Conservation (phyloP, 1,140 invertebrate genomes). For the Wiebesia pumilae region DNA sequence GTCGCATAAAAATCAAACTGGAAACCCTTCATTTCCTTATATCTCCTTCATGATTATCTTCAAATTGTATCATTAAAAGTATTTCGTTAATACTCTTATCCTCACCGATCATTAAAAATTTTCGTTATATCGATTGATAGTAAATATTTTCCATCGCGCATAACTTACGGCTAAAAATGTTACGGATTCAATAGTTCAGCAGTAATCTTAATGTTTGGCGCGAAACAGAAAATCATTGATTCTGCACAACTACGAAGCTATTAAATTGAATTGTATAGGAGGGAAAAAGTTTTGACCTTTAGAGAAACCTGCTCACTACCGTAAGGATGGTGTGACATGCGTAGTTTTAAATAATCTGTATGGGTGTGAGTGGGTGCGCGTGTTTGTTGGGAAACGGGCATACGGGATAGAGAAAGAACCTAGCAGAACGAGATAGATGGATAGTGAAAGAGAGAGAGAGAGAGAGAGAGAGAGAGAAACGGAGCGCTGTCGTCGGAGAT, state of each 20-base stretch:
- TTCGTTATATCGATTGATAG: neutral
- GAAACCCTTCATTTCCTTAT: too few relatives aligned
- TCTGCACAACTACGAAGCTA: constrained; percentile 16
- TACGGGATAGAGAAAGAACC: constrained; percentile 30
- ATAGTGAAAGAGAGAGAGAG: constrained; percentile 10
- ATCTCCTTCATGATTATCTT: too few relatives aligned
- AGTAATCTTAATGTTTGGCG: neutral
- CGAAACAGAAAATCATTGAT: constrained; percentile 43
- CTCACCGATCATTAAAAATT: neutral
- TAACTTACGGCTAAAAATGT: neutral
- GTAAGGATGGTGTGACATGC: constrained; percentile 54
- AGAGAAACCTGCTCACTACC: neutral
- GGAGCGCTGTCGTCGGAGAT: constrained; percentile 69
- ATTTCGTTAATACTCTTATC: too few relatives aligned
- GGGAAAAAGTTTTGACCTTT: constrained; percentile 36
- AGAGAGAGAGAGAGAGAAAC: constrained; percentile 36
- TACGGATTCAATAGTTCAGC: neutral
- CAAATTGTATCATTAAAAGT: too few relatives aligned
- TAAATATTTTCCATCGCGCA: neutral
- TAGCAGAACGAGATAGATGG: constrained; percentile 30
- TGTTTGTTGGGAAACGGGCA: constrained; percentile 49
- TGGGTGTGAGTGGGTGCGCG: constrained; percentile 53
- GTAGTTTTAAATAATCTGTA: constrained; percentile 75
- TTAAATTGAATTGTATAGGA: constrained; percentile 41
- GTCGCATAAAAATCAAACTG: too few relatives aligned